These are phyloP conservation scores for Antechinus flavipes DNA, from an alignment of 2,113 vertebrate species.

Conservation along the genomic window DNA sequence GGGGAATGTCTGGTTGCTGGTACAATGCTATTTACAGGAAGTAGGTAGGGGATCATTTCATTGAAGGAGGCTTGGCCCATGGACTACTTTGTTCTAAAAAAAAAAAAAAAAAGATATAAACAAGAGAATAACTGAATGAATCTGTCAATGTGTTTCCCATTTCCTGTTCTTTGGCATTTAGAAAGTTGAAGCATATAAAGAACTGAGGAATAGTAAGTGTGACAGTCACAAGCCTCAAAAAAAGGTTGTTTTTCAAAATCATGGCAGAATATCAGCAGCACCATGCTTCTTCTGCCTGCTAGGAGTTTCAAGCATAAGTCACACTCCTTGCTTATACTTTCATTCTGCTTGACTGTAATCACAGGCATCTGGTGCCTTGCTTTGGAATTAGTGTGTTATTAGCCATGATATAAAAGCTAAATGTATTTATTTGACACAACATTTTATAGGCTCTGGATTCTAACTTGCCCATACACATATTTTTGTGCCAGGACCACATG, in stretches of 20 bases:
- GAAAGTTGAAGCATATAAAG: not conserved
- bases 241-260: not conserved
- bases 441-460: not conserved
- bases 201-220: not conserved
- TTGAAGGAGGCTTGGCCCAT: not conserved
- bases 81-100: not conserved
- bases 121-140: not conserved
- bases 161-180: not conserved
- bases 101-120: not conserved
- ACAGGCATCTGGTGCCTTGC: not conserved
- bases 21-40: not conserved
- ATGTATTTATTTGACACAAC: not conserved
- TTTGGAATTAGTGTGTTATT: not conserved
- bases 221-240: not conserved
- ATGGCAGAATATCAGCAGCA: not conserved
- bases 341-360: not conserved
- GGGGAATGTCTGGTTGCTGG: not conserved
- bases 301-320: not conserved
- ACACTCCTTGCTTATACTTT: not conserved
- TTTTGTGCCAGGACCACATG: not conserved
- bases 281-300: not conserved
- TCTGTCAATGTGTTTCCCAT: not conserved
- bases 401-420: not conserved
- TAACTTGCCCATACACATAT: not conserved
- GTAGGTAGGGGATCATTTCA: not conserved